Percentiles rank a stretch among this genome's conserved stretches.
These are phyloP conservation scores for Nasonia giraulti DNA, from an alignment of 1,140 invertebrate genomes.

Conservation along the genomic window DNA sequence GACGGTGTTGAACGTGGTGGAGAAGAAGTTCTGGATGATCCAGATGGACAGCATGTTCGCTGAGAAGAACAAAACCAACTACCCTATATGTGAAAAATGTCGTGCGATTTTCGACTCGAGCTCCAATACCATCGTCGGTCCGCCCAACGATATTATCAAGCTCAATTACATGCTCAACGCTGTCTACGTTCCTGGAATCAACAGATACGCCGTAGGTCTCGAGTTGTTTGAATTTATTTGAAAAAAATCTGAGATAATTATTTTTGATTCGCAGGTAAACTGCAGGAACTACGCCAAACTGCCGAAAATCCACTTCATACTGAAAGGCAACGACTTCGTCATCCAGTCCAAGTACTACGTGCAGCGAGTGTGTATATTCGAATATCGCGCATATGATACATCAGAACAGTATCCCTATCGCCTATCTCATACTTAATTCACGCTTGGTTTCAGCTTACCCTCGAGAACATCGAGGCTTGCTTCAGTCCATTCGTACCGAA, in stretches of 20 bases:
- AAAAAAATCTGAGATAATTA: too few relatives aligned
- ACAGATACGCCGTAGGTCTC: slow-evolving; percentile 75
- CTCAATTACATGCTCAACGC: slow-evolving; percentile 84
- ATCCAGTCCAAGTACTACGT: slow-evolving; percentile 83
- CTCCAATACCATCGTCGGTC: slow-evolving; percentile 85
- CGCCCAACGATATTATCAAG: slow-evolving; percentile 77
- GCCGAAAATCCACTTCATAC: slow-evolving; percentile 80
- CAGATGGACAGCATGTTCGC: slow-evolving; percentile 79
- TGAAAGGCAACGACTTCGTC: slow-evolving; percentile 78
- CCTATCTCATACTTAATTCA: not conserved
- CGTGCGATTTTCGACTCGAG: slow-evolving; percentile 89
- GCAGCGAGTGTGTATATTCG: slow-evolving; percentile 72
- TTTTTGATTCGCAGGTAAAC: slow-evolving; percentile 67
- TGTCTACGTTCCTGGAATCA: slow-evolving; percentile 67
- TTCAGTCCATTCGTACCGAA: slow-evolving; percentile 59
- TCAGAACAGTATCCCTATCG: too few relatives aligned
- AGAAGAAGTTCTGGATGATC: slow-evolving; percentile 87
- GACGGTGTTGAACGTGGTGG: slow-evolving; percentile 80
- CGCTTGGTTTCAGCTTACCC: slow-evolving; percentile 56
- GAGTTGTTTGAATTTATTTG: too few relatives aligned
- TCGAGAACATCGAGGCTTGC: slow-evolving; percentile 55
- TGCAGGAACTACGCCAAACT: slow-evolving; percentile 76
- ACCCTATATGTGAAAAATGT: slow-evolving; percentile 75
- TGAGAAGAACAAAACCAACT: slow-evolving; percentile 58
- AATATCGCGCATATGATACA: not conserved